These are phyloP conservation scores for Phoeniculus purpureus DNA, from an alignment of 2,797 vertebrate genomes.

Conservation along the genomic window DNA sequence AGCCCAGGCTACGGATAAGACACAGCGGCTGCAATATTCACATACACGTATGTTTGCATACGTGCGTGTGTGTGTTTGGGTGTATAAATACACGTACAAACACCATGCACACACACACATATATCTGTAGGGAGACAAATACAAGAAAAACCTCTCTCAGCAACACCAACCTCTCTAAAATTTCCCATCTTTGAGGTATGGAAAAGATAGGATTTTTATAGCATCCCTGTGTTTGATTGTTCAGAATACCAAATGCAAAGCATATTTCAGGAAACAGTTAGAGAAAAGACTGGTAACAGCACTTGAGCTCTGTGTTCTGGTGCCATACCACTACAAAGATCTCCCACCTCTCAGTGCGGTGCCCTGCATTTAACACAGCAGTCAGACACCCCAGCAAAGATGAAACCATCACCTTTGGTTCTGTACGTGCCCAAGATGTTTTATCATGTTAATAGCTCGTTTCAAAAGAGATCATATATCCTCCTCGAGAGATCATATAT, in stretches of 20 bases:
- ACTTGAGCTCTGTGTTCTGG: conserved; percentile 41
- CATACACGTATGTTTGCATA: fast-evolving
- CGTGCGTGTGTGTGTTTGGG: fast-evolving
- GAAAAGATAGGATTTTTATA: conserved; percentile 49
- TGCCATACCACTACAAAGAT: conserved; percentile 64
- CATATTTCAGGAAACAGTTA: conserved; percentile 68
- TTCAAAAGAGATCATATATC: conserved; percentile 48
- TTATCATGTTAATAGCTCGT: conserved; percentile 52
- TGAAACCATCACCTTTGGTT: conserved; percentile 6
- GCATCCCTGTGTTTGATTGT: conserved; percentile 30
- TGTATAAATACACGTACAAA: too few relatives aligned
- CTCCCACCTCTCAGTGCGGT: background rate
- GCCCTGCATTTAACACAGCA: background rate
- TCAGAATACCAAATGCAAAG: conserved; percentile 57
- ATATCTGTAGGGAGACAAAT: background rate
- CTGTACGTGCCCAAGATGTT: conserved; percentile 17
- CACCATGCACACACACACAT: fast-evolving
- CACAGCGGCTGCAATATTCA: background rate
- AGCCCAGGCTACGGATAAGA: background rate
- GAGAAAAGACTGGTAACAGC: conserved; percentile 38
- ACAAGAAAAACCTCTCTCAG: background rate
- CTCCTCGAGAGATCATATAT: conserved; percentile 35
- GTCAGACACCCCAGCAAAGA: conserved; percentile 25
- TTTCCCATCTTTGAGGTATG: background rate
- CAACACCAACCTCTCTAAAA: background rate